Percentiles rank a stretch among this genome's conserved stretches.
These are phyloP conservation scores for Taenioides sp. DNA, from an alignment of 2,797 vertebrate genomes.

Conservation along the genomic window DNA sequence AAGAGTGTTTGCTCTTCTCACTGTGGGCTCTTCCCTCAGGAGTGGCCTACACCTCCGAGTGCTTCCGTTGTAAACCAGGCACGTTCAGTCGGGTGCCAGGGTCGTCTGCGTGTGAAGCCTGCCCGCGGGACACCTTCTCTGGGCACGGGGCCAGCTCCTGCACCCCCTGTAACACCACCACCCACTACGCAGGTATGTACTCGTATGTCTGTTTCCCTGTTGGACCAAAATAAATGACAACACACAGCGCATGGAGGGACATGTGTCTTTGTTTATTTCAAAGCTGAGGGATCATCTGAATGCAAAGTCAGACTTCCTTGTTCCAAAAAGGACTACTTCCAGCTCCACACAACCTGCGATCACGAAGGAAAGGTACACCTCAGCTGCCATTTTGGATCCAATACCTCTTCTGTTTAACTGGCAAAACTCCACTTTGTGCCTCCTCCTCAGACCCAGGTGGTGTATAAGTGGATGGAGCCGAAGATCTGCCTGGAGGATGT, in stretches of 20 bases:
- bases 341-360: constrained; percentile 92
- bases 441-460: constrained; percentile 85
- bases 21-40: constrained; percentile 67
- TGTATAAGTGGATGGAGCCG: constrained; percentile 95
- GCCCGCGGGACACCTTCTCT: constrained; percentile 88
- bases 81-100: constrained; percentile 87
- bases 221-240: no score
- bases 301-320: constrained; percentile 86
- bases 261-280: not conserved
- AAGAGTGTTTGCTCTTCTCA: not conserved
- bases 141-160: constrained; percentile 91
- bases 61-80: constrained; percentile 93
- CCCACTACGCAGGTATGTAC: constrained; percentile 86
- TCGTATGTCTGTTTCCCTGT: not conserved
- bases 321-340: constrained; percentile 90
- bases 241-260: no score
- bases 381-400: no score
- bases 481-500: constrained; percentile 90
- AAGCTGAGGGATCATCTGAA: constrained; percentile 86
- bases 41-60: constrained; percentile 95
- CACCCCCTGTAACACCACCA: constrained; percentile 80
- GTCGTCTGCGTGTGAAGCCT: constrained; percentile 84
- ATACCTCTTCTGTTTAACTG: not conserved
- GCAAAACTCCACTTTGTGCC: constrained; percentile 4
- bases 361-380: constrained; percentile 86